Base-by-base conservation (phyloP, 2,797 vertebrate genomes). In the Forpus xanthops region DNA sequence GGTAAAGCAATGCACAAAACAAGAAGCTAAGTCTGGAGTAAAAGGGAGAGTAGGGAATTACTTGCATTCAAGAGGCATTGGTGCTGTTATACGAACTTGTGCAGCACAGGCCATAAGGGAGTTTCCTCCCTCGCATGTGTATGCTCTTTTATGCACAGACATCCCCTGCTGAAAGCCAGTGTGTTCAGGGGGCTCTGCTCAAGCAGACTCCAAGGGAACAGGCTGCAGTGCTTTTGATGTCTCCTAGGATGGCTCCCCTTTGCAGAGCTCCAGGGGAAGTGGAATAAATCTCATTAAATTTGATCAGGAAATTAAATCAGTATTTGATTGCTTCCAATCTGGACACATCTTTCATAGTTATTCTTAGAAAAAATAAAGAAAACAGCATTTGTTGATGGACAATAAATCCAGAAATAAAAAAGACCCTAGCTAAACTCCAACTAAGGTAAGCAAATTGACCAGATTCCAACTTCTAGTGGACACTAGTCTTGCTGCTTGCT, bases 251-350 rank as follows among this genome's bases (percentile, higher is more conserved):
- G 3, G 23, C 37, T 60, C 52, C 61, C 47, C 37, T 65, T 80
- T 23, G 39, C 20, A 42, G 39, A 44, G 47, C 67, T n/a, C 25
- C 56, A n/a, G 67, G 58, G n/a, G 55, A 93, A 83, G 58, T 45
- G 89, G 52, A 95, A 94, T 95, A 92, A 88, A 94, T 94, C 73
- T 87, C 93, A 56, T 33, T 61, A 61, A 87, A 85, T 79, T 56
- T 70, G 76, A 56, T n/a, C 53, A 56, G 31, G 33, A 56, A 56
- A 56, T 77, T 33, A 7, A 20, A 4, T 53, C 31, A 30, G 31
- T 50, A 70, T 71, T 82, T 71, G 33, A 79, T 39, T 61, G 23
- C 4, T 74, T 70, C n/a, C 39, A 42, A 13, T 83, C 5, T 21
- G 33, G 28, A 12, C 23, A 35, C 16, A 5, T 75, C 74, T 68